phyloP scores from a whole-genome alignment of 2,113 vertebrate species.

The Lipotes vexillifer region DNA sequence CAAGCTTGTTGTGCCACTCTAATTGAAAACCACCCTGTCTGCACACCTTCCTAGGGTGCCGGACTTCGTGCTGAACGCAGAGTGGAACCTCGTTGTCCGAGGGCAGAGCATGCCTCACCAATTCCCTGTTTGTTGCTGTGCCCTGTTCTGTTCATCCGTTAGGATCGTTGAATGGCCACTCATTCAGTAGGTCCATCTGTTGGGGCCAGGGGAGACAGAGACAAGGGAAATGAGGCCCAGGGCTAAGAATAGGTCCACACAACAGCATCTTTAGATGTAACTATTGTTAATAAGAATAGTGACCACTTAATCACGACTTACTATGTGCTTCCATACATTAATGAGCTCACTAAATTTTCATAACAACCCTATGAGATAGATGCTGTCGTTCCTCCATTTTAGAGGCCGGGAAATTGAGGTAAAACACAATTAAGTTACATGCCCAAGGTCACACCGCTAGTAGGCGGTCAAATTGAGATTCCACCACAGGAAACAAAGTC shows the following conservation, averaged over 20 bases:
- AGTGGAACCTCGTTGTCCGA: not conserved
- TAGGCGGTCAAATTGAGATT: not conserved
- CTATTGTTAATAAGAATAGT: not conserved
- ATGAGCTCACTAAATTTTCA: slow-evolving; percentile 10
- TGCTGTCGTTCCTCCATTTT: not conserved
- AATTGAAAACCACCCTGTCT: not conserved
- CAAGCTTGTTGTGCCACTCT: not conserved
- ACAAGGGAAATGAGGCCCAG: not conserved
- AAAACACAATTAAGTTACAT: not conserved
- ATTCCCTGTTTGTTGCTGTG: not conserved
- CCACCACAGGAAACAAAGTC: not conserved
- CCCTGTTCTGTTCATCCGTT: not conserved
- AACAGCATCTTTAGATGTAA: not conserved
- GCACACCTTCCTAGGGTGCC: not conserved
- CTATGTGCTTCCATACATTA: not conserved
- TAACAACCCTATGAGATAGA: not conserved
- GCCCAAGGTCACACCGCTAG: not conserved
- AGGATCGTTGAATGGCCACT: not conserved
- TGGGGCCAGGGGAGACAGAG: not conserved
- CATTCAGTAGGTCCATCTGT: not conserved
- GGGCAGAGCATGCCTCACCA: not conserved
- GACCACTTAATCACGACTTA: not conserved
- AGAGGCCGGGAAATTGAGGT: not conserved
- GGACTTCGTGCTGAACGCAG: not conserved
- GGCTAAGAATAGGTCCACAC: not conserved